Evolutionary conservation across 1,140 invertebrate species (phyloP).

Genomic region (Apocrypta bakeri): DNA sequence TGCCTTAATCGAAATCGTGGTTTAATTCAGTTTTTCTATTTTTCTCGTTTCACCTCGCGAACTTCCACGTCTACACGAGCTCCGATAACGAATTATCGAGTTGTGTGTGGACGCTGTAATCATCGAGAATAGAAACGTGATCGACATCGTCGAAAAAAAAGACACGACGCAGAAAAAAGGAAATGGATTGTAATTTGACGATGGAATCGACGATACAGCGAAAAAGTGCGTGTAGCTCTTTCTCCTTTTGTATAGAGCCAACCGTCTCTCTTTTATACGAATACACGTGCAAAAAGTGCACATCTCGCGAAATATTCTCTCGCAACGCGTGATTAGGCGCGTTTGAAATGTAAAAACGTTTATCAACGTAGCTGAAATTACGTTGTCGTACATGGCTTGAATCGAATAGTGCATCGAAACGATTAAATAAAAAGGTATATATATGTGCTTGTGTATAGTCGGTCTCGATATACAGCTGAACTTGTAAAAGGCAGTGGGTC

Average conservation of each 20-base stretch:
- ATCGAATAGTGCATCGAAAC: neutral
- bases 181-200: conserved; percentile 26
- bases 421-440: neutral
- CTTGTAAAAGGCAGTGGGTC: too few species aligned
- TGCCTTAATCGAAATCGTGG: conserved; percentile 29
- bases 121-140: conserved; percentile 40
- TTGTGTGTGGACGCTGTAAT: neutral
- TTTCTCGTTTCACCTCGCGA: conserved; percentile 6
- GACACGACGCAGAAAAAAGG: neutral
- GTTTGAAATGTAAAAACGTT: conserved; percentile 2
- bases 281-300: neutral
- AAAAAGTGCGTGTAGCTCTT: conserved; percentile 3
- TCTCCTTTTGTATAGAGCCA: neutral
- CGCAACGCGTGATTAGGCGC: neutral
- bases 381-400: neutral
- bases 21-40: conserved; percentile 31
- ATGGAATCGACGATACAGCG: conserved; percentile 9
- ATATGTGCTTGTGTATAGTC: too few species aligned
- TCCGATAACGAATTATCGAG: neutral
- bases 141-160: conserved; percentile 17
- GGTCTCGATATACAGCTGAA: too few species aligned
- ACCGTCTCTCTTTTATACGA: neutral
- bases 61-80: neutral
- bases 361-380: neutral
- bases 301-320: neutral